Evolutionary conservation across 2,113 vertebrate species (phyloP), one percentile per base, ranked within the genome.

Genomic region (Scalopus aquaticus): DNA sequence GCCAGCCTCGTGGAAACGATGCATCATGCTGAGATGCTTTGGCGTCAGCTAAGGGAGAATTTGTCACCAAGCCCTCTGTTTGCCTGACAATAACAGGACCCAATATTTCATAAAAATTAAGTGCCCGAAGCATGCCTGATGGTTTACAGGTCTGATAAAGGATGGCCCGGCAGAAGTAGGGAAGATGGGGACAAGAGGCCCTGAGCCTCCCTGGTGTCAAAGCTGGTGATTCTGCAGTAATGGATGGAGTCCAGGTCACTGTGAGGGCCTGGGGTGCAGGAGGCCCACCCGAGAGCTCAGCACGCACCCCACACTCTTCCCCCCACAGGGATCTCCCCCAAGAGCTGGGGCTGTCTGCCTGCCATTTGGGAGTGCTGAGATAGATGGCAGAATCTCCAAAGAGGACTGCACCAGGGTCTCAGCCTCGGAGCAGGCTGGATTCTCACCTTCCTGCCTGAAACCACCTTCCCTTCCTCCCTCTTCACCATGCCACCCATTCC

Each of bases 31-130:
- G 97, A 98, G 98, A 98, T 96, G 99, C 98, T 98, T 97, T 98
- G 98, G 98, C 96, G 97, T 98, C 97, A 97, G 96, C 95, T 97
- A 98, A 98, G 97, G 95, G 98, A 98, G 94, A 98, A 99, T 99
- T 99, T 99, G 99, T 99, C 99, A 99, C 98, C 97, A 98, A 96
- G 98, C 98, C 98, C 98, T 98, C 97, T 97, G 97, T 98, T 98
- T 96, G 88, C 96, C 98, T 99, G 99, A 99, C 99, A 99, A 98
- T 99, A 99, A 99, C 98, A 98, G 90, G 6, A 96, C 95, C 98
- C 98, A 98, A 99, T 99, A 99, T 99, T 99, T 99, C 99, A 99
- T 98, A 98, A 98, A 99, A 99, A 99, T 99, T 98, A 99, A 99
- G 99, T 98, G 98, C 98, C 96, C 90, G 98, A 98, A 98, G 98